These are phyloP conservation scores for Tragulus kanchil DNA, from an alignment of 2,113 vertebrate species.

Conservation along the genomic window DNA sequence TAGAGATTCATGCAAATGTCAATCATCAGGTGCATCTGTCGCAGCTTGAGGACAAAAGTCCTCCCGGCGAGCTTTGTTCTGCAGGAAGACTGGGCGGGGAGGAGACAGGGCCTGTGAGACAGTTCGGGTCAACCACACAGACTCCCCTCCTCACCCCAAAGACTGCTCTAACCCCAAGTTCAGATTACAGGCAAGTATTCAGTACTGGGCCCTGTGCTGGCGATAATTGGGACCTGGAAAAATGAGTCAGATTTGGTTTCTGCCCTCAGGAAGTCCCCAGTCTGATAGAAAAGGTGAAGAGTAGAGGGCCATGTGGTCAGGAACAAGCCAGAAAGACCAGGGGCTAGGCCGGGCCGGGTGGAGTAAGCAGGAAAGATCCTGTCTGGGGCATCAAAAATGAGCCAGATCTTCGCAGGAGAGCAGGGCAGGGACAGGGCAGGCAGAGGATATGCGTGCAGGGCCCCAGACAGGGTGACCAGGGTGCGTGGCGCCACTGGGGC, in stretches of 20 bases:
- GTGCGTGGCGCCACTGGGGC: fast-evolving
- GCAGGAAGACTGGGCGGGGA: constrained; percentile 89
- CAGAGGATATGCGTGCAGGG: not conserved
- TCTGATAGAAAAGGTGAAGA: not conserved
- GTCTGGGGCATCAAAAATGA: not conserved
- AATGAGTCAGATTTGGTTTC: not conserved
- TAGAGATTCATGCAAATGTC: constrained; percentile 84
- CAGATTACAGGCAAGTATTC: not conserved
- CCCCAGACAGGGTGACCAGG: not conserved
- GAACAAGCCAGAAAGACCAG: not conserved
- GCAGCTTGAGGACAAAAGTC: constrained; percentile 94
- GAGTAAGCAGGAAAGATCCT: not conserved
- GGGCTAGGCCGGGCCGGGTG: not conserved
- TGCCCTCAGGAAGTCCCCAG: not conserved
- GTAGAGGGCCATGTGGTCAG: not conserved
- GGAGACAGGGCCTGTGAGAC: fast-evolving
- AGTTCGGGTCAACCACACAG: fast-evolving
- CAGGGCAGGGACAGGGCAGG: not conserved
- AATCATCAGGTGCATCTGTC: constrained; percentile 93
- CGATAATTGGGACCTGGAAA: not conserved
- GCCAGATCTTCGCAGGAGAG: not conserved
- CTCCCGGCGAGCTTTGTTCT: constrained; percentile 93
- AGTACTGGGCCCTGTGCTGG: not conserved
- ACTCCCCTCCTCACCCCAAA: not conserved
- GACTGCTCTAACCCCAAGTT: not conserved